A percentile compares a stretch with the other conserved stretches of the same genome.
phyloP scores from a whole-genome alignment of 1,140 invertebrate species.

The Proctacanthus coquilletti region DNA sequence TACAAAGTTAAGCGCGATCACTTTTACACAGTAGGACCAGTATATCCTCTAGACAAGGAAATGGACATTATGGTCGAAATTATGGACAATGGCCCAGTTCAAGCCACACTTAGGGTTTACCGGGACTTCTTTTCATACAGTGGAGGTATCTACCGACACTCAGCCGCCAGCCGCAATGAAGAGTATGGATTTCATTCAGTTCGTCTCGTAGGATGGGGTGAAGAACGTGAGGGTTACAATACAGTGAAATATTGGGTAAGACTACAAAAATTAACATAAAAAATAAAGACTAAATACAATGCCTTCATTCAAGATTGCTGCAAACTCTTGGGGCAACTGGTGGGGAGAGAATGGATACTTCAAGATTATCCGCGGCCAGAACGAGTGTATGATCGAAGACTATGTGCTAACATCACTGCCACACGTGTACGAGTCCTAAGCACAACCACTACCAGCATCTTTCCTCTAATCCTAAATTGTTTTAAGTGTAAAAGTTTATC shows the following conservation, averaged over 20 bases:
- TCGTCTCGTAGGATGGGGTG: slow-evolving; percentile 80
- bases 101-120: slow-evolving; percentile 79
- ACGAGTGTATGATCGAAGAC: slow-evolving; percentile 76
- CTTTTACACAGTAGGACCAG: slow-evolving; percentile 65
- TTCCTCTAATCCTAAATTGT: too few species aligned
- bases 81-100: slow-evolving; percentile 79
- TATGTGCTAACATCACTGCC: slow-evolving; percentile 66
- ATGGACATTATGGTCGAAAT: slow-evolving; percentile 88
- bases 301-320: slow-evolving; percentile 50
- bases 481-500: too few species aligned
- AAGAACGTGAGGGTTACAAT: slow-evolving; percentile 39
- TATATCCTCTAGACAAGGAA: slow-evolving; percentile 61
- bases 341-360: slow-evolving; percentile 87
- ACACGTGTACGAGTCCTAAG: slow-evolving; percentile 34
- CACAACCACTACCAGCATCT: too few species aligned
- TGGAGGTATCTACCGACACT: slow-evolving; percentile 63
- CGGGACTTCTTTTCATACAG: slow-evolving; percentile 84
- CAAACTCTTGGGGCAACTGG: slow-evolving; percentile 75
- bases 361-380: slow-evolving; percentile 56
- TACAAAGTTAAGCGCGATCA: slow-evolving; percentile 34
- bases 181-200: slow-evolving; percentile 73
- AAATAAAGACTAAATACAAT: neutral
- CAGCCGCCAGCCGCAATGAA: slow-evolving; percentile 35
- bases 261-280: too few species aligned
- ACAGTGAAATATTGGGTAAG: slow-evolving; percentile 78